phyloP scores from a whole-genome alignment of 2,888 invertebrate genomes.

The Crepidodera aurea region DNA sequence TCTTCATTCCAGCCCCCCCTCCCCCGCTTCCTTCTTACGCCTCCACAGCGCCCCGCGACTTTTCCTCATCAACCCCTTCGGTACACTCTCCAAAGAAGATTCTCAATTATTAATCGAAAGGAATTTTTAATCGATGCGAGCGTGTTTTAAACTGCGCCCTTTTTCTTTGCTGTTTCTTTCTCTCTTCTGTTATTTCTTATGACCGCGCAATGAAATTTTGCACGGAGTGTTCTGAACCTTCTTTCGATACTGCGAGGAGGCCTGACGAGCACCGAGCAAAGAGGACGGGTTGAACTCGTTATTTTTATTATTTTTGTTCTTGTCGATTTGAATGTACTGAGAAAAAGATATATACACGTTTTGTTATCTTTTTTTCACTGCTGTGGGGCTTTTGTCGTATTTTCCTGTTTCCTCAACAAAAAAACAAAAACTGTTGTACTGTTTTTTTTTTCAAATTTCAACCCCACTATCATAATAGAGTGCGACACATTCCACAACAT shows the following conservation, averaged over 20 bases:
- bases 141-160: constrained; percentile 54
- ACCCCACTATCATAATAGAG: too few relatives aligned
- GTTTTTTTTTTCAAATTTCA: too few relatives aligned
- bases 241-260: constrained; percentile 2
- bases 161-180: constrained; percentile 45
- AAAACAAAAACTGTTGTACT: too few relatives aligned
- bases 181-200: constrained; percentile 42
- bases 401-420: background rate
- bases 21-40: constrained; percentile 42
- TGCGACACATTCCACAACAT: too few relatives aligned
- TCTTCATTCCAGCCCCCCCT: constrained; percentile 53
- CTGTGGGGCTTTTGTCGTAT: background rate
- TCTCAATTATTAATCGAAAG: constrained; percentile 61
- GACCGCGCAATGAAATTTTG: constrained; percentile 31
- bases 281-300: constrained; percentile 27
- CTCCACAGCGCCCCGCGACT: constrained; percentile 51
- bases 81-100: constrained; percentile 59
- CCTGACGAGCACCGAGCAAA: background rate
- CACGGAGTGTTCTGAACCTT: constrained; percentile 15
- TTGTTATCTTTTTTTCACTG: constrained; percentile 3
- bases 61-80: constrained; percentile 57
- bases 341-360: constrained; percentile 14
- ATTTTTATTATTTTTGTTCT: constrained; percentile 25
- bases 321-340: constrained; percentile 15
- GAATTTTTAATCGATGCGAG: constrained; percentile 61